phyloP scores from a whole-genome alignment of 2,888 invertebrate genomes.

The Himalopsyche tibetana region DNA sequence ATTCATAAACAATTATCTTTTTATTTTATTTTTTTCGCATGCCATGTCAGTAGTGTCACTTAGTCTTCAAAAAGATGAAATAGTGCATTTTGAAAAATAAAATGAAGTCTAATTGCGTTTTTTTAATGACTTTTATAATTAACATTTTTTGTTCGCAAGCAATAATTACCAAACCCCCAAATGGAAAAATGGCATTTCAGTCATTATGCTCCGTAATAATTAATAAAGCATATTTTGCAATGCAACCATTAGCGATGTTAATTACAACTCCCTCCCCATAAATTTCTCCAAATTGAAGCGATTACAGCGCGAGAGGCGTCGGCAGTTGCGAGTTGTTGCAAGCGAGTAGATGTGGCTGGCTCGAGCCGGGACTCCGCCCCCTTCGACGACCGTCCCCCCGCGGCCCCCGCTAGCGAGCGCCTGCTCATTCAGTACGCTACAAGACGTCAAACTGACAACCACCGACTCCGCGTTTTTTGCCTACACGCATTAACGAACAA shows the following conservation, averaged over 20 bases:
- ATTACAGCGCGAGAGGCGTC: conserved; percentile 45
- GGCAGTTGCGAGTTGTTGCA: conserved; percentile 49
- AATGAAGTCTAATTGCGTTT: background rate
- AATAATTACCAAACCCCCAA: conserved; percentile 35
- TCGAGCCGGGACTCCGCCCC: conserved; percentile 66
- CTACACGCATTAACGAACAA: conserved; percentile 31
- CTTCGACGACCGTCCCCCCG: conserved; percentile 63
- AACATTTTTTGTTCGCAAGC: conserved; percentile 9
- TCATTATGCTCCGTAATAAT: conserved; percentile 27
- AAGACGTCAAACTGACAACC: conserved; percentile 66
- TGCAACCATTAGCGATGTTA: conserved; percentile 41
- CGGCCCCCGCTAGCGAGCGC: conserved; percentile 66
- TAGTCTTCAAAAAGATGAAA: background rate
- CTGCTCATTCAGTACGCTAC: conserved; percentile 66
- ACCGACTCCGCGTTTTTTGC: conserved; percentile 54
- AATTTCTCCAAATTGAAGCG: conserved; percentile 60
- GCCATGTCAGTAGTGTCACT: background rate
- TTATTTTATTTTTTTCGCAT: background rate
- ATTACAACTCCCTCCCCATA: conserved; percentile 47
- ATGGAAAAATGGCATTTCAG: conserved; percentile 3
- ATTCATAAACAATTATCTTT: too few species aligned
- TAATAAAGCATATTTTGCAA: conserved; percentile 38
- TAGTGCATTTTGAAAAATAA: conserved; percentile 3
- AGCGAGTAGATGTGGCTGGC: conserved; percentile 64
- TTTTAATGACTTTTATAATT: conserved; percentile 35